Evolutionary conservation across 1,140 invertebrate species (phyloP).

Genomic region (Protaetia brevitarsis): DNA sequence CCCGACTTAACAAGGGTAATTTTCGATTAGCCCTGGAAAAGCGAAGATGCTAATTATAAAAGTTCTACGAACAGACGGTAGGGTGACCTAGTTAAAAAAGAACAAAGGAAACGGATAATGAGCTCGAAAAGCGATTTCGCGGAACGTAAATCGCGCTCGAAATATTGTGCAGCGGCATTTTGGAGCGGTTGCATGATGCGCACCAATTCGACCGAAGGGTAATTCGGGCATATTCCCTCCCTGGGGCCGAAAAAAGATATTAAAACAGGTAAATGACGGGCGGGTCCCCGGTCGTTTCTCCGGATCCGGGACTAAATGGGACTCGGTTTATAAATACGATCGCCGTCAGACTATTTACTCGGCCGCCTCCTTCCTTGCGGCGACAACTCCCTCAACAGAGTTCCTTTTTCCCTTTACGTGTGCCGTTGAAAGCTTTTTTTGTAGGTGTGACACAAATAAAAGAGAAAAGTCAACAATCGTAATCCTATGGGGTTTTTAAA

Average conservation of each 20-base stretch:
- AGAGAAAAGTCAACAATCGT: no score
- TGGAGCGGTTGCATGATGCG: background rate
- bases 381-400: background rate
- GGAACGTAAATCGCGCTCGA: background rate
- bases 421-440: conserved; percentile 10
- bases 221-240: background rate
- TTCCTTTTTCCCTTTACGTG: background rate
- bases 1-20: conserved; percentile 8
- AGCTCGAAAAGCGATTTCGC: background rate
- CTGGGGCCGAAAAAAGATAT: background rate
- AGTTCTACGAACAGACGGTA: background rate
- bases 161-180: conserved; percentile 16
- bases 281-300: background rate
- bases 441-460: conserved; percentile 14
- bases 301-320: background rate
- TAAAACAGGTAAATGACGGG: conserved; percentile 16
- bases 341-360: background rate
- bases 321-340: conserved; percentile 10
- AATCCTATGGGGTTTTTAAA: no score
- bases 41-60: conserved; percentile 3
- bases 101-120: conserved; percentile 18
- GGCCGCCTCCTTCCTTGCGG: no score
- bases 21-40: background rate
- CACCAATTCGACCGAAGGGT: conserved; percentile 15
- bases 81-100: conserved; percentile 1